A percentile compares a stretch with the other conserved stretches of the same genome.
Evolutionary conservation across 2,797 vertebrate genomes (phyloP).

Genomic region (Pangasius krempfi): DNA sequence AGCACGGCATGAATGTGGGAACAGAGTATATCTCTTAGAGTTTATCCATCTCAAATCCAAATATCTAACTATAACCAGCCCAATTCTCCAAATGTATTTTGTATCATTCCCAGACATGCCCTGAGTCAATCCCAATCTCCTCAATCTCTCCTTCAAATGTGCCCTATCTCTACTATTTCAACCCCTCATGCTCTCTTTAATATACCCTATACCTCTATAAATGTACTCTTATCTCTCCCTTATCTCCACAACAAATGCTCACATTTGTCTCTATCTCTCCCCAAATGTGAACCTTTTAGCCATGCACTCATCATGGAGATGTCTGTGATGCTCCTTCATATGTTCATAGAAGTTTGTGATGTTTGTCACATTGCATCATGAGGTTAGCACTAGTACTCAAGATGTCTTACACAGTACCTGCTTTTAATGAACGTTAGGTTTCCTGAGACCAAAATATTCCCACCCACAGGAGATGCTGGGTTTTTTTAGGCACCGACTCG

Average conservation of each 20-base stretch:
- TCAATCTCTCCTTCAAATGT: not conserved
- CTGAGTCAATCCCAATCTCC: not conserved
- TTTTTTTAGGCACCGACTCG: not conserved
- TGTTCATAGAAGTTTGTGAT: not conserved
- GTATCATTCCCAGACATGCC: not conserved
- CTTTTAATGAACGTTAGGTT: slow-evolving; percentile 8
- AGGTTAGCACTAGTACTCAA: slow-evolving; percentile 11
- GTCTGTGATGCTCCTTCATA: not conserved
- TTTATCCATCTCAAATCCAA: not conserved
- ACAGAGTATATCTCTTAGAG: not conserved
- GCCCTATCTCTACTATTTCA: not conserved
- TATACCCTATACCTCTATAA: not conserved
- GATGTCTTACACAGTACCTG: slow-evolving; percentile 14
- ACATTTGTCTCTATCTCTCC: not conserved
- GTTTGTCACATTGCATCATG: not conserved
- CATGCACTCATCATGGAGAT: not conserved
- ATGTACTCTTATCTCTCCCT: not conserved
- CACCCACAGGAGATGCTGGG: not conserved
- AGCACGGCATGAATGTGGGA: not conserved
- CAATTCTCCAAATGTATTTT: not conserved
- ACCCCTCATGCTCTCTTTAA: not conserved
- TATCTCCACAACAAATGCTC: not conserved
- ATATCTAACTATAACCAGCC: not conserved
- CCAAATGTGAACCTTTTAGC: not conserved
- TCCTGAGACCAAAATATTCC: slow-evolving; percentile 16